A percentile compares a stretch with the other conserved stretches of the same genome.
phyloP scores from a whole-genome alignment of 2,888 invertebrate genomes.

The Andricus curvator region DNA sequence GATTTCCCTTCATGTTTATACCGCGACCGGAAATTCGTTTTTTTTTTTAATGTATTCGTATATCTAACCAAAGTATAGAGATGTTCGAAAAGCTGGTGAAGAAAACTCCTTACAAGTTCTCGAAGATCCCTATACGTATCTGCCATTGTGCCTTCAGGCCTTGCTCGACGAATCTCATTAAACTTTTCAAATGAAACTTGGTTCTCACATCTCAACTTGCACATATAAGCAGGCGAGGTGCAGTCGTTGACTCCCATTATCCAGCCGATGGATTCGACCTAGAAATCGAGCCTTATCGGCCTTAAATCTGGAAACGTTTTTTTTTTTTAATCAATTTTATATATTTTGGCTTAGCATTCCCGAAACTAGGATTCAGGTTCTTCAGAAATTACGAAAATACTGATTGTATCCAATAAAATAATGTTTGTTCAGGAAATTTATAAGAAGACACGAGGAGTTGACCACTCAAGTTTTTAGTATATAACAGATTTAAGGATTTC shows the following conservation, averaged over 20 bases:
- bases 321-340: neutral
- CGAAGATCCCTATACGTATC: neutral
- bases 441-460: too few species aligned
- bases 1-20: too few species aligned
- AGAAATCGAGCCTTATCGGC: neutral
- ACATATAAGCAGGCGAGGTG: neutral
- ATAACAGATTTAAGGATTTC: too few species aligned
- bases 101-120: slow-evolving; percentile 5
- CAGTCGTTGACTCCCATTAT: slow-evolving; percentile 2
- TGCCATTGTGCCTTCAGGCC: neutral
- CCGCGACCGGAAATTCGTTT: too few species aligned
- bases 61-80: neutral
- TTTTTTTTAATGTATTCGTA: neutral
- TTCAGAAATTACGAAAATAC: neutral
- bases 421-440: too few species aligned
- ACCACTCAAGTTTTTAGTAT: too few species aligned
- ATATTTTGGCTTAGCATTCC: neutral
- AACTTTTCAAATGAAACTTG: slow-evolving; percentile 9
- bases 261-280: neutral
- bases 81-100: neutral
- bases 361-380: neutral
- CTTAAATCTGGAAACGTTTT: neutral
- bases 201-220: slow-evolving; percentile 9
- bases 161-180: slow-evolving; percentile 2
- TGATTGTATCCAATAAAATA: too few species aligned